Conservation (phyloP, 2,113 vertebrate genomes). For the Vidua chalybeata region DNA sequence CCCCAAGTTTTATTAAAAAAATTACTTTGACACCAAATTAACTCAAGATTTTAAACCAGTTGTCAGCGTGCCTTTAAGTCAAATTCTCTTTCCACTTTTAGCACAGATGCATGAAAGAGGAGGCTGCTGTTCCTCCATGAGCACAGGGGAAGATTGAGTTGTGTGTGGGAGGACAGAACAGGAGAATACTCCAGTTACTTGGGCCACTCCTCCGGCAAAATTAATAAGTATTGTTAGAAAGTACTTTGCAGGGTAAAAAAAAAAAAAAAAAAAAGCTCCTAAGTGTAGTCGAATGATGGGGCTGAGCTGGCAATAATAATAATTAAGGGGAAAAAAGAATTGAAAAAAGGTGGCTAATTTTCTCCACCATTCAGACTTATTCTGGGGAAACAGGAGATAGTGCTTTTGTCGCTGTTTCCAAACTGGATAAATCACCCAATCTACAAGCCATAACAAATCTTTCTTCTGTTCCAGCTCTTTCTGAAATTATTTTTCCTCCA, state of each 20-base stretch:
- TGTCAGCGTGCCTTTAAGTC: slow-evolving; percentile 41
- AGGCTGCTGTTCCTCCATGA: neutral
- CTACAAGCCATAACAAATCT: slow-evolving; percentile 41
- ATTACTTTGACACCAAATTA: neutral
- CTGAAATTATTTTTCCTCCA: slow-evolving; percentile 31
- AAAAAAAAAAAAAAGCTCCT: neutral
- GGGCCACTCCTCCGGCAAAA: slow-evolving; percentile 57
- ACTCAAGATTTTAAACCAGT: slow-evolving; percentile 16
- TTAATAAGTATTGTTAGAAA: slow-evolving; percentile 63
- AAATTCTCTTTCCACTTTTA: slow-evolving; percentile 46
- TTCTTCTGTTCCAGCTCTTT: slow-evolving; percentile 40
- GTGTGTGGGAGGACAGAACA: slow-evolving; percentile 56
- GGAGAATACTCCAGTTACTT: slow-evolving; percentile 54
- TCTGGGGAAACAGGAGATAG: slow-evolving; percentile 6
- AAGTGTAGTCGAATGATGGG: slow-evolving; percentile 20
- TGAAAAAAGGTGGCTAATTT: slow-evolving; percentile 46
- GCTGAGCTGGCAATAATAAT: slow-evolving; percentile 34
- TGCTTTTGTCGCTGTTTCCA: slow-evolving; percentile 34
- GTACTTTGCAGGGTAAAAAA: neutral
- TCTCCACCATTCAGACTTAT: slow-evolving; percentile 9
- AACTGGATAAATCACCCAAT: slow-evolving; percentile 48
- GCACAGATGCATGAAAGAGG: slow-evolving; percentile 23
- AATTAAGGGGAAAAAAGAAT: slow-evolving; percentile 1
- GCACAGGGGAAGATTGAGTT: slow-evolving; percentile 26
- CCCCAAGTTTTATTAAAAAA: neutral